phyloP scores from a whole-genome alignment of 2,888 invertebrate species.

The Hypsopygia costalis region DNA sequence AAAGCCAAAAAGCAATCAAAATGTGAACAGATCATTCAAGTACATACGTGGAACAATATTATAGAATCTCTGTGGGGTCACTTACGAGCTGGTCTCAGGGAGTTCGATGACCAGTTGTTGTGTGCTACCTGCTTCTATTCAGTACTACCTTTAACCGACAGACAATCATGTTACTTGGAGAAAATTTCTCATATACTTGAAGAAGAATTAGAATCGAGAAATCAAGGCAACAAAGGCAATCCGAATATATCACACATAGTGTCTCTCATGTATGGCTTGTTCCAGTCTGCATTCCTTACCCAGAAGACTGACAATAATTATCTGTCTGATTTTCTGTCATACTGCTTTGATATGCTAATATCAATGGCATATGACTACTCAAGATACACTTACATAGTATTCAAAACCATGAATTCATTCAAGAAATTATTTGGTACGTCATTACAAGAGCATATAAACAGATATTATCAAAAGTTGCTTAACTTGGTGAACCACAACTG shows the following conservation, averaged over 20 bases:
- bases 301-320: constrained; percentile 21
- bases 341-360: constrained; percentile 43
- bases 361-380: constrained; percentile 71
- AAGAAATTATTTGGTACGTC: constrained; percentile 54
- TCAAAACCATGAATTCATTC: constrained; percentile 69
- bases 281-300: constrained; percentile 57
- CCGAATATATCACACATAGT: constrained; percentile 33
- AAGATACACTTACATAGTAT: constrained; percentile 71
- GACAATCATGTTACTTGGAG: constrained; percentile 38
- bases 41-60: constrained; percentile 33
- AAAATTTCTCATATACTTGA: constrained; percentile 34
- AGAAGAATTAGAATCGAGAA: constrained; percentile 28
- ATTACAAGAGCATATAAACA: constrained; percentile 38
- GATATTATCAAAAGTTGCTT: constrained; percentile 52
- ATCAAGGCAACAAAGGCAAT: constrained; percentile 21
- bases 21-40: neutral
- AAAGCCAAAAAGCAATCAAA: constrained; percentile 31
- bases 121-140: constrained; percentile 65
- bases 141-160: constrained; percentile 35
- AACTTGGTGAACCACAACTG: constrained; percentile 80
- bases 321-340: constrained; percentile 31
- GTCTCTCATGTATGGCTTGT: constrained; percentile 67
- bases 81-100: constrained; percentile 38
- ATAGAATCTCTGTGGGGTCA: constrained; percentile 48
- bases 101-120: constrained; percentile 63